Conservation (phyloP, 1,140 invertebrate species). For the Cepaea nemoralis region DNA sequence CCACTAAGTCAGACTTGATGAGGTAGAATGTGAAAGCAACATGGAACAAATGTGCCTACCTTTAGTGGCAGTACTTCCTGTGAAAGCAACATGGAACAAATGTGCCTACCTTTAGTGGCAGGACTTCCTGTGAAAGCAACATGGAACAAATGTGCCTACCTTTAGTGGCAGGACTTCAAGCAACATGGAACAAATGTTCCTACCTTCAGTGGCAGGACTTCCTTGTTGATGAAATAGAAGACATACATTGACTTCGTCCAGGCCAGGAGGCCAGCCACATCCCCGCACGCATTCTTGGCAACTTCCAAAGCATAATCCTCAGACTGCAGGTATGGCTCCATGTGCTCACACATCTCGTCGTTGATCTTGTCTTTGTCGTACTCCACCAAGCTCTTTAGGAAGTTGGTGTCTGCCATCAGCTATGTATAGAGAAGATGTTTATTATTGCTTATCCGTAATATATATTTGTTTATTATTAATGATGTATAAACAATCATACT, state of each 20-base stretch:
- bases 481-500: too few species aligned
- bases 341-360: conserved; percentile 94
- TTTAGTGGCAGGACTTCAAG: too few species aligned
- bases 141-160: too few species aligned
- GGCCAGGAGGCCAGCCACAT: conserved; percentile 93
- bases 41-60: too few species aligned
- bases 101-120: too few species aligned
- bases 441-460: too few species aligned
- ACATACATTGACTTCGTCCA: conserved; percentile 98
- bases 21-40: too few species aligned
- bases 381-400: conserved; percentile 90
- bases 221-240: conserved; percentile 96
- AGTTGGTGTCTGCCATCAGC: conserved; percentile 97
- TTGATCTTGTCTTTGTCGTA: conserved; percentile 98
- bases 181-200: background rate
- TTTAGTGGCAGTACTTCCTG: too few species aligned
- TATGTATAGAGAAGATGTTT: conserved; percentile 70
- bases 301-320: conserved; percentile 74
- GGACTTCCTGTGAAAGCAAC: too few species aligned
- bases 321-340: conserved; percentile 92
- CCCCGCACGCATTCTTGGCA: conserved; percentile 77
- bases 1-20: too few species aligned
- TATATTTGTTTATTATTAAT: too few species aligned
- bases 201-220: conserved; percentile 93
- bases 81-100: too few species aligned